Percentiles rank a stretch among this genome's conserved stretches.
Evolutionary conservation across 2,113 vertebrate species (phyloP).

Genomic region (Oncorhynchus keta): DNA sequence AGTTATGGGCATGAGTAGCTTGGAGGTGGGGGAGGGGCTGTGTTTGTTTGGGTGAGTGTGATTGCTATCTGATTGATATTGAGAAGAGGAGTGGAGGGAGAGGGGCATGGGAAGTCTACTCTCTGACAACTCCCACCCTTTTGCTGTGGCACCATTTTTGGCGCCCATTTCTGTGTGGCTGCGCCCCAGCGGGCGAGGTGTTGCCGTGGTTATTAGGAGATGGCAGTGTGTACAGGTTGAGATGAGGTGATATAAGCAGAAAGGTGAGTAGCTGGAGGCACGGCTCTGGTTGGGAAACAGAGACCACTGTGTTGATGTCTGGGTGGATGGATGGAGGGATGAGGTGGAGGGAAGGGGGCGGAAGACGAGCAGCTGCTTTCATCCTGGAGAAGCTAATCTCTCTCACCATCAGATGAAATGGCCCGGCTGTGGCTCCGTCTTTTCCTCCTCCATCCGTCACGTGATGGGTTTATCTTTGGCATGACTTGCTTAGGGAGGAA

Average conservation of each 20-base stretch:
- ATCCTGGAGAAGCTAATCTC: slow-evolving; percentile 67
- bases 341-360: slow-evolving; percentile 20
- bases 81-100: slow-evolving; percentile 21
- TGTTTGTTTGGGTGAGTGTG: background rate
- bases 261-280: slow-evolving; percentile 7
- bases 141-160: slow-evolving; percentile 30
- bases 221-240: background rate
- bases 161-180: slow-evolving; percentile 21
- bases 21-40: background rate
- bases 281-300: slow-evolving; percentile 36
- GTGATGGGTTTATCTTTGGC: slow-evolving; percentile 62
- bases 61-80: slow-evolving; percentile 44
- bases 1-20: slow-evolving; percentile 35
- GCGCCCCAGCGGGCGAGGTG: no score
- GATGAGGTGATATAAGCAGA: background rate
- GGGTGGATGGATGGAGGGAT: slow-evolving; percentile 53
- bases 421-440: slow-evolving; percentile 33
- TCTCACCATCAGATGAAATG: slow-evolving; percentile 60
- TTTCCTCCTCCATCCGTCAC: slow-evolving; percentile 42
- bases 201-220: no score
- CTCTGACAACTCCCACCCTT: slow-evolving; percentile 41
- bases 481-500: slow-evolving; percentile 54
- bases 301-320: slow-evolving; percentile 63
- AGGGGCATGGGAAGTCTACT: slow-evolving; percentile 40
- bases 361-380: slow-evolving; percentile 66